Conservation (phyloP, 1,140 invertebrate genomes). For the Phymorhynchus buccinoides region DNA sequence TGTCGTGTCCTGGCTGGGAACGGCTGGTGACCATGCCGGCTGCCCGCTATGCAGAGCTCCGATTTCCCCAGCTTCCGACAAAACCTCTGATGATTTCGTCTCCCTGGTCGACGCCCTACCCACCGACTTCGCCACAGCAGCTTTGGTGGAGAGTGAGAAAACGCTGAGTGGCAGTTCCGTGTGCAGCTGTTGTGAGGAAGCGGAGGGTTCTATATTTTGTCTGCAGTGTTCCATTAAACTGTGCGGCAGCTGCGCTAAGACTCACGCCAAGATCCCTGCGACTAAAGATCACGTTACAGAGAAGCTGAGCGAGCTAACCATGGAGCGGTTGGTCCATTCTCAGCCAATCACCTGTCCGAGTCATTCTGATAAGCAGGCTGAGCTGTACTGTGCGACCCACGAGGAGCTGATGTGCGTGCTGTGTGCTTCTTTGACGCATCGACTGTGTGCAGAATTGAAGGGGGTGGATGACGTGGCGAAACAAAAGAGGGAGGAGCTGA, state of each 20-base stretch:
- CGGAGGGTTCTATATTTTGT: not conserved
- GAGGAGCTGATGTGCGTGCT: not conserved
- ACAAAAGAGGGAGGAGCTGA: not conserved
- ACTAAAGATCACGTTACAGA: not conserved
- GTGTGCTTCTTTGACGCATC: not conserved
- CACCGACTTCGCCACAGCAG: not conserved
- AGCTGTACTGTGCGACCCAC: not conserved
- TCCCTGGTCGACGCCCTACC: constrained; percentile 10
- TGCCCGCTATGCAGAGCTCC: constrained; percentile 24
- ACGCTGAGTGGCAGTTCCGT: not conserved
- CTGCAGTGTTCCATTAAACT: constrained; percentile 7
- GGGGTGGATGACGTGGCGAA: not conserved
- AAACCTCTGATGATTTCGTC: not conserved
- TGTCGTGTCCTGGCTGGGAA: not conserved
- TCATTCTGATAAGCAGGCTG: not conserved
- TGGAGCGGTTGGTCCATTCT: not conserved
- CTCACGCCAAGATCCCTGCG: not conserved
- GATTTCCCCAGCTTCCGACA: not conserved
- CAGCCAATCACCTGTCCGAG: not conserved
- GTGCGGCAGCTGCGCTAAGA: not conserved
- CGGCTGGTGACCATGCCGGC: not conserved
- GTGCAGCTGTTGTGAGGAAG: not conserved
- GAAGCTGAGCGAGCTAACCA: not conserved
- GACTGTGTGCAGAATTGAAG: not conserved
- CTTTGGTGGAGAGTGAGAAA: not conserved